These are phyloP conservation scores for Atractosteus spatula DNA, from an alignment of 2,113 vertebrate genomes.

Conservation along the genomic window DNA sequence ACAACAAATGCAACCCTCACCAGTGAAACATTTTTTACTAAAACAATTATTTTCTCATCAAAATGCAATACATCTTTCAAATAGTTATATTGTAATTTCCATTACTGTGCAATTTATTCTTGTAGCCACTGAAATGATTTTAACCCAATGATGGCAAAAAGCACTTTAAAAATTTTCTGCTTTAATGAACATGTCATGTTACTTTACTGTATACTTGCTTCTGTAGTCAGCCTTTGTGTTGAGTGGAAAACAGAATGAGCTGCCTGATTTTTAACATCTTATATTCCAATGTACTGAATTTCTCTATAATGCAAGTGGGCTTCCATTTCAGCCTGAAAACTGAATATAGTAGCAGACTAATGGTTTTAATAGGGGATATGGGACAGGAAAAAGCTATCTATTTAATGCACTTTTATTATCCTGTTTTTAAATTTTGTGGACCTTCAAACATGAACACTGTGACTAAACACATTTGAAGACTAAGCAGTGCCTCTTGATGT, in stretches of 20 bases:
- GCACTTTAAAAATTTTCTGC: constrained; percentile 9
- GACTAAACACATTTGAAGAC: constrained; percentile 62
- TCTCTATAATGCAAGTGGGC: constrained; percentile 12
- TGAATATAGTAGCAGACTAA: constrained; percentile 12
- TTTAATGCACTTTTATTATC: constrained; percentile 53
- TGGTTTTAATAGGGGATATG: constrained; percentile 20
- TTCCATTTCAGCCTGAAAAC: neutral
- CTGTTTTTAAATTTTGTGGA: constrained; percentile 48
- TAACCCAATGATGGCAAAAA: constrained; percentile 11
- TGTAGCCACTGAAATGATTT: neutral
- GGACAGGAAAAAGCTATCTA: constrained; percentile 37
- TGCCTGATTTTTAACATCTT: constrained; percentile 7
- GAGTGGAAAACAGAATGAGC: neutral
- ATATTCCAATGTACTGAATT: constrained; percentile 10
- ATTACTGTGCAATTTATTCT: neutral
- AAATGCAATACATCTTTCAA: neutral
- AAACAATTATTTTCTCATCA: constrained; percentile 6
- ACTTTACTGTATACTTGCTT: neutral
- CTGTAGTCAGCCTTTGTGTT: constrained; percentile 1
- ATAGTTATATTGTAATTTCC: neutral
- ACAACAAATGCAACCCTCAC: neutral
- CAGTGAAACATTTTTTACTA: neutral
- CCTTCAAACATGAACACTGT: constrained; percentile 57
- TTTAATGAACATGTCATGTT: constrained; percentile 17
- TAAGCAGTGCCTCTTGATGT: constrained; percentile 55